phyloP scores from a whole-genome alignment of 2,888 invertebrate genomes.

The Thecophora atra region DNA sequence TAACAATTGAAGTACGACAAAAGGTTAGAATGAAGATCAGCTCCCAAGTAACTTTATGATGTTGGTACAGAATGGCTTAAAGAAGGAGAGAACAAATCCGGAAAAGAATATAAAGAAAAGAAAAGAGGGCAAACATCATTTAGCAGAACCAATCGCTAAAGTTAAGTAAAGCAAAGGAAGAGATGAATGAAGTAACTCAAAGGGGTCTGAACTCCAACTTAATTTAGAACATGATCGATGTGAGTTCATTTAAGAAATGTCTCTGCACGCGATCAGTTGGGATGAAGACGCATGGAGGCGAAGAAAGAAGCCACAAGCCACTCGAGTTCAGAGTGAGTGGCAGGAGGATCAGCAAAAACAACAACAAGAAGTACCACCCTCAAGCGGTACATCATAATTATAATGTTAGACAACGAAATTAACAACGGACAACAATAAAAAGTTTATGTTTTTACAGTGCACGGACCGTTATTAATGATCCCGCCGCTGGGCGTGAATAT shows the following conservation, averaged over 20 bases:
- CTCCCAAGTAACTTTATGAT: too few species aligned
- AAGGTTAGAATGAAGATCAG: too few species aligned
- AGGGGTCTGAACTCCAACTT: neutral
- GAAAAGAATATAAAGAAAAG: too few species aligned
- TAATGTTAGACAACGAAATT: slow-evolving; percentile 16
- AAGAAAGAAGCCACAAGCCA: neutral
- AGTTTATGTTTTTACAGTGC: slow-evolving; percentile 7
- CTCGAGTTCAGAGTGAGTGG: neutral
- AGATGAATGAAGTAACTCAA: too few species aligned
- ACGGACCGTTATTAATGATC: slow-evolving; percentile 31
- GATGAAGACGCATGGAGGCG: slow-evolving; percentile 1
- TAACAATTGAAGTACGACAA: neutral
- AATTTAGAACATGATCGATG: slow-evolving; percentile 22
- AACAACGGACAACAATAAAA: slow-evolving; percentile 3
- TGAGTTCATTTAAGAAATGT: slow-evolving; percentile 14
- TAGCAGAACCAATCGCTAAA: too few species aligned
- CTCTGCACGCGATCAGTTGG: neutral
- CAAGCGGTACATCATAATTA: slow-evolving; percentile 31
- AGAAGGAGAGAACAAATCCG: too few species aligned
- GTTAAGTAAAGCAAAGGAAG: too few species aligned
- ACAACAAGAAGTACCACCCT: slow-evolving; percentile 2
- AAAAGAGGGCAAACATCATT: too few species aligned
- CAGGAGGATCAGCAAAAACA: neutral
- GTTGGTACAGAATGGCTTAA: too few species aligned
- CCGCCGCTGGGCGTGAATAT: too few species aligned